Evolutionary conservation across 2,113 vertebrate genomes (phyloP).

Genomic region (Maccullochella peelii): DNA sequence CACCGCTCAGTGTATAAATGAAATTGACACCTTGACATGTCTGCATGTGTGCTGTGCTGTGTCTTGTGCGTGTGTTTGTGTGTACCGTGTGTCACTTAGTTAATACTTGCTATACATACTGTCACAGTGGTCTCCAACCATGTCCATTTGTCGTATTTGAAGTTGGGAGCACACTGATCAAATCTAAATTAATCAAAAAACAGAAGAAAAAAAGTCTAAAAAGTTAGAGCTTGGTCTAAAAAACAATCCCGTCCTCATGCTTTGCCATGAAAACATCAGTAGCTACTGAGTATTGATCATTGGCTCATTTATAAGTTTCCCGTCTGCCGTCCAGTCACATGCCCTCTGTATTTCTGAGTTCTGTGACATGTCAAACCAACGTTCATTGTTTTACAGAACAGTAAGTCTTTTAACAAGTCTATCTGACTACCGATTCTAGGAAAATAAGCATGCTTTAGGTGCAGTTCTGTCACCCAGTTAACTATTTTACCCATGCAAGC

Average conservation of each 20-base stretch:
- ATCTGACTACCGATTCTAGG: constrained; percentile 86
- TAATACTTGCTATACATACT: constrained; percentile 56
- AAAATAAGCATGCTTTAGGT: constrained; percentile 89
- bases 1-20: constrained; percentile 67
- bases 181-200: constrained; percentile 67
- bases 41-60: constrained; percentile 71
- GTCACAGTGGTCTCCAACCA: constrained; percentile 63
- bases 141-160: constrained; percentile 55
- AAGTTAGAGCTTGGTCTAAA: constrained; percentile 74
- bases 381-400: constrained; percentile 81
- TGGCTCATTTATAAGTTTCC: constrained; percentile 60
- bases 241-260: constrained; percentile 72
- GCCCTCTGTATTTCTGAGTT: constrained; percentile 73
- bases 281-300: constrained; percentile 62
- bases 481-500: constrained; percentile 89
- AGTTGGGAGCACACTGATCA: constrained; percentile 73
- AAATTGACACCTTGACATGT: constrained; percentile 72
- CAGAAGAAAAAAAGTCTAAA: constrained; percentile 48
- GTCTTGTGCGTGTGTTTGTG: constrained; percentile 64
- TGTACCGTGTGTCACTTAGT: constrained; percentile 59
- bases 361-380: constrained; percentile 79
- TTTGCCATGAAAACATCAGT: constrained; percentile 72
- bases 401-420: constrained; percentile 83
- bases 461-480: constrained; percentile 84
- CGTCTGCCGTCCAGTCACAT: constrained; percentile 58